phyloP scores from a whole-genome alignment of 2,797 vertebrate genomes.

The Anolis apletophallus region DNA sequence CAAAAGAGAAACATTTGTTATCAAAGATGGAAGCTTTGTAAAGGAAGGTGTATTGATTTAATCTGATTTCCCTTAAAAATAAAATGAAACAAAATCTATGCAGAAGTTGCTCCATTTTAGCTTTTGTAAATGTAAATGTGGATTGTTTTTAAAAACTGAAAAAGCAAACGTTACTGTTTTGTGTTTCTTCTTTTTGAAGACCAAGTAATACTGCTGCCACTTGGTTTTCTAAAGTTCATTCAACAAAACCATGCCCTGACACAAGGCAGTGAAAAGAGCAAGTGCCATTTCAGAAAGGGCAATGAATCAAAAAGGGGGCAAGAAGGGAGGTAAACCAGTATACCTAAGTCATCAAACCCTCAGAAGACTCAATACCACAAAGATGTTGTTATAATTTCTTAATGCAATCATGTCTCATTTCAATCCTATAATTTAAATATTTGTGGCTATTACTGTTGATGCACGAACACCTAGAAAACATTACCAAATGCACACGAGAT shows the following conservation, averaged over 20 bases:
- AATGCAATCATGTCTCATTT: neutral
- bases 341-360: neutral
- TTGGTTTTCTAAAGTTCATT: neutral
- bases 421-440: too few relatives aligned
- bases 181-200: conserved; percentile 36
- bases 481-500: neutral
- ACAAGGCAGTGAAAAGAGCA: neutral
- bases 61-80: neutral
- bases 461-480: neutral
- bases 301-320: neutral
- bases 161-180: neutral
- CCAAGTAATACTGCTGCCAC: neutral
- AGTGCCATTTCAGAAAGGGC: neutral
- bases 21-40: neutral
- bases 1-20: neutral
- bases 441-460: neutral
- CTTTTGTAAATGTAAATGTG: conserved; percentile 45
- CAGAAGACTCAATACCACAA: neutral
- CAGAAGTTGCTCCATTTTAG: neutral
- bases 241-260: neutral
- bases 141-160: neutral
- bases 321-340: neutral
- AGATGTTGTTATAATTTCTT: neutral
- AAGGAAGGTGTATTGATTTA: neutral
- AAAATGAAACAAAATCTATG: neutral